phyloP scores from a whole-genome alignment of 2,888 invertebrate genomes.

The Pristionchus fissidentatus region DNA sequence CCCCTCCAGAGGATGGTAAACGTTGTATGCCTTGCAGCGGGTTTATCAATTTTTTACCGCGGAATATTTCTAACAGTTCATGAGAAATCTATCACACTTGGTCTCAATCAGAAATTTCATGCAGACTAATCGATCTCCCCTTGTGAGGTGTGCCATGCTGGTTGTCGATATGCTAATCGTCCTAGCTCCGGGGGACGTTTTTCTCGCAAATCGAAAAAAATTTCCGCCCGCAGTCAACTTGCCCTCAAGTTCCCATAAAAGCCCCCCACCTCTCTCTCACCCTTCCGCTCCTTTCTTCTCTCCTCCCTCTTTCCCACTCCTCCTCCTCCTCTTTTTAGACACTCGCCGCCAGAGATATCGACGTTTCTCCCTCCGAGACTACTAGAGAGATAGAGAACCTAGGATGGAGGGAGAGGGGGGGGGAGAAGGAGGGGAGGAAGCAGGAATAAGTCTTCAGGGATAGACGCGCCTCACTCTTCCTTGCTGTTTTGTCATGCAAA shows the following conservation, averaged over 20 bases:
- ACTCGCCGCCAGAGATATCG: slow-evolving; percentile 39
- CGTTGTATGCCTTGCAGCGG: too few species aligned
- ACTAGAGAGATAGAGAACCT: slow-evolving; percentile 36
- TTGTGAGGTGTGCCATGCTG: too few species aligned
- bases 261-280: slow-evolving; percentile 22
- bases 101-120: too few species aligned
- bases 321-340: slow-evolving; percentile 12
- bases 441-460: slow-evolving; percentile 27
- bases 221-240: too few species aligned
- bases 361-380: slow-evolving; percentile 23
- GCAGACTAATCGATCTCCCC: too few species aligned
- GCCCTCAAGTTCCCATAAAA: slow-evolving; percentile 17
- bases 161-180: too few species aligned
- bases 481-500: slow-evolving; percentile 35
- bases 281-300: background rate
- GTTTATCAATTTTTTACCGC: too few species aligned
- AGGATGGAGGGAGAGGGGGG: slow-evolving; percentile 20
- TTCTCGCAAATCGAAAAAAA: too few species aligned
- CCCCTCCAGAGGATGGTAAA: too few species aligned
- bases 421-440: background rate
- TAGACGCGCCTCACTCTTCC: slow-evolving; percentile 18
- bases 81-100: too few species aligned
- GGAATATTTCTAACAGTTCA: too few species aligned
- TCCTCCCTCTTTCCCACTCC: background rate
- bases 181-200: too few species aligned